These are phyloP conservation scores for Gallinago jamesoni DNA, from an alignment of 2,113 vertebrate species.

Conservation along the genomic window DNA sequence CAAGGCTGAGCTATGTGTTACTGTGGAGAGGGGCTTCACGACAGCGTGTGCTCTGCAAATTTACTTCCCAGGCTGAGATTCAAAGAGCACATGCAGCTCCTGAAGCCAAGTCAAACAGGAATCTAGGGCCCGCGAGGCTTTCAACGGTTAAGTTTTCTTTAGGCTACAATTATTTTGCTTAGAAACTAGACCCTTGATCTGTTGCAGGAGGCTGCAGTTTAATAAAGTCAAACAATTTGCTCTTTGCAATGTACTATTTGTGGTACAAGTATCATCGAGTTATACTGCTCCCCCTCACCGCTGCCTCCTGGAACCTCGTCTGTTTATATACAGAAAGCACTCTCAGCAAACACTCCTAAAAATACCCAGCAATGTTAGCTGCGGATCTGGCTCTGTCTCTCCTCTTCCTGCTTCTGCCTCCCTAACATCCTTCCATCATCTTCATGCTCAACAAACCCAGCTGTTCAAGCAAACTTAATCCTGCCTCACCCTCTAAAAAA, in stretches of 20 bases:
- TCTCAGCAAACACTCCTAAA: constrained; percentile 49
- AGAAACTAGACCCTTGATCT: constrained; percentile 38
- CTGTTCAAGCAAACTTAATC: background rate
- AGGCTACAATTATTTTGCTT: constrained; percentile 33
- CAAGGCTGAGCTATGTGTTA: background rate
- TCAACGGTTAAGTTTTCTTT: constrained; percentile 41
- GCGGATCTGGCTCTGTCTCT: constrained; percentile 6
- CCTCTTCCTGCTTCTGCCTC: constrained; percentile 4
- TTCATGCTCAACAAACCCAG: background rate
- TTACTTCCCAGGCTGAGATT: background rate
- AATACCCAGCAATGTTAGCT: constrained; percentile 8
- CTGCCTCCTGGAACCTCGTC: background rate
- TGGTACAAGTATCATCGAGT: constrained; percentile 1
- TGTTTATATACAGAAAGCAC: constrained; percentile 48
- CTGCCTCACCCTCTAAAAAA: background rate
- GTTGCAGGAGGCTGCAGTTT: constrained; percentile 41
- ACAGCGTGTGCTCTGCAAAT: constrained; percentile 4
- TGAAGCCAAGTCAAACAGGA: constrained; percentile 18
- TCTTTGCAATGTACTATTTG: constrained; percentile 50
- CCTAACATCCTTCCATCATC: background rate
- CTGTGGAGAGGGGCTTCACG: background rate
- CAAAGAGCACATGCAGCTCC: background rate
- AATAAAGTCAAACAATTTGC: constrained; percentile 53
- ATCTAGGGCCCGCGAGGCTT: background rate
- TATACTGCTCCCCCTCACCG: background rate